Conservation (phyloP, 1,140 invertebrate species). For the Patella vulgata region DNA sequence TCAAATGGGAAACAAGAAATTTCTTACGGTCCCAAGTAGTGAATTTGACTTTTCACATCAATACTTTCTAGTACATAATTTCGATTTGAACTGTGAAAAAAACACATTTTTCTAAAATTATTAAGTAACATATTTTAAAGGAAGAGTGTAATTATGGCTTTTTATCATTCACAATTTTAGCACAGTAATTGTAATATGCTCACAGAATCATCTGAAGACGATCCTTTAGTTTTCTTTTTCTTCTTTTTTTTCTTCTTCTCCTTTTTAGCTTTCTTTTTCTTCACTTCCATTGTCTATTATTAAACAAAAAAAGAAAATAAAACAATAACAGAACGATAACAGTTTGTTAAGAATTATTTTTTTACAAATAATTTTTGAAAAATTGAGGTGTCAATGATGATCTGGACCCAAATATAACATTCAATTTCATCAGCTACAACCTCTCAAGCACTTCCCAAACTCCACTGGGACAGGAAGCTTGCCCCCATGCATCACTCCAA, state of each 20-base stretch:
- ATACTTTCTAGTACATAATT: no score
- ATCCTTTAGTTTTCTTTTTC: conserved; percentile 21
- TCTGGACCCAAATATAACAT: no score
- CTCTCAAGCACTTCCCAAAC: not conserved
- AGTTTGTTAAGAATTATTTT: conserved; percentile 1
- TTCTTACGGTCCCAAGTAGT: no score
- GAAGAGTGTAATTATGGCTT: no score
- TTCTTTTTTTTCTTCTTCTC: conserved; percentile 42
- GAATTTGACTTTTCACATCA: no score
- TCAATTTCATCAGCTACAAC: no score
- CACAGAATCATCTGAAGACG: not conserved
- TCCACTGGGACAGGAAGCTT: not conserved
- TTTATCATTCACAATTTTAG: no score
- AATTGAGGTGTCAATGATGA: not conserved
- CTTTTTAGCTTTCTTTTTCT: conserved; percentile 45
- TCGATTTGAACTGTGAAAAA: no score
- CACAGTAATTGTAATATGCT: no score
- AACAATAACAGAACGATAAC: not conserved
- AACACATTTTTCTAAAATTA: no score
- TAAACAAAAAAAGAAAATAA: conserved; percentile 22
- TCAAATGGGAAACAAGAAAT: no score
- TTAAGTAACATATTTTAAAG: no score
- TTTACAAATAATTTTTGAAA: not conserved
- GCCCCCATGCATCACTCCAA: not conserved
- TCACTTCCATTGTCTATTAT: conserved; percentile 37